phyloP scores from a whole-genome alignment of 2,113 vertebrate species.

The Mormoops blainvillei region DNA sequence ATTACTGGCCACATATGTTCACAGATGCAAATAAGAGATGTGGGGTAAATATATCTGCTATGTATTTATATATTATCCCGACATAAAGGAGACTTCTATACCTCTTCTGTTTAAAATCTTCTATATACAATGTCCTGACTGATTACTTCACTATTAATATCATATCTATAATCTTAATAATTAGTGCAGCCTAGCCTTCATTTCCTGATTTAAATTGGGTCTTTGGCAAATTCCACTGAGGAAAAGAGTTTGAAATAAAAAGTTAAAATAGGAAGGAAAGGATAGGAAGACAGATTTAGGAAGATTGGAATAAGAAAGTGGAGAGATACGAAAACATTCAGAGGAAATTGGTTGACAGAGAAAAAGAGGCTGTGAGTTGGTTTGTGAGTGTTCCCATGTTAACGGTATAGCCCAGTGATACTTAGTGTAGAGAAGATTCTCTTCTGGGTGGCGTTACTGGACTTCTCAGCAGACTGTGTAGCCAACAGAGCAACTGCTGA shows the following conservation, averaged over 20 bases:
- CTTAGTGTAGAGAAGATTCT: not conserved
- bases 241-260: slow-evolving; percentile 41
- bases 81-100: not conserved
- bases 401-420: not conserved
- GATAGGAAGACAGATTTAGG: not conserved
- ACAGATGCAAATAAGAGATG: not conserved
- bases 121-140: not conserved
- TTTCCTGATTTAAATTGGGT: slow-evolving; percentile 1
- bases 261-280: slow-evolving; percentile 44
- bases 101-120: not conserved
- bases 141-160: not conserved
- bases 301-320: not conserved
- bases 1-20: not conserved
- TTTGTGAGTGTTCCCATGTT: not conserved
- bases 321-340: not conserved
- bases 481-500: not conserved
- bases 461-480: not conserved
- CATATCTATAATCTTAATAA: not conserved
- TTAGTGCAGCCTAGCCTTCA: slow-evolving; percentile 32
- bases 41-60: not conserved
- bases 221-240: not conserved
- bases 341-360: not conserved
- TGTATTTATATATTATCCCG: no score
- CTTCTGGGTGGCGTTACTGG: not conserved
- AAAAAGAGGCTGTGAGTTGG: not conserved